A percentile compares a stretch with the other conserved stretches of the same genome.
These are phyloP conservation scores for Chesias legatella DNA, from an alignment of 2,888 invertebrate species.

Conservation along the genomic window DNA sequence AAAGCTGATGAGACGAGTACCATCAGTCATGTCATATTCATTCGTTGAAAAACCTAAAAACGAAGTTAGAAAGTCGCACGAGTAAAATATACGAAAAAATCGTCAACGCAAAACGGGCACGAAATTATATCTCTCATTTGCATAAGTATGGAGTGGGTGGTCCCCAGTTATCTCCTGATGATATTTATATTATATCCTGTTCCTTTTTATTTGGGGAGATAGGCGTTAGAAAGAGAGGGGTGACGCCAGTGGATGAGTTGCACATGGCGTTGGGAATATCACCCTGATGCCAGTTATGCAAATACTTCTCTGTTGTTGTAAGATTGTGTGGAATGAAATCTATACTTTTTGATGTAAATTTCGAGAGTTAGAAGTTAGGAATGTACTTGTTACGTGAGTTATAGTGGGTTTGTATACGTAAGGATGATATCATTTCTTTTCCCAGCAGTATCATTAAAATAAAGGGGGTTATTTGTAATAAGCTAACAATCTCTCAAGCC, in stretches of 20 bases:
- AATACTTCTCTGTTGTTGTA: constrained; percentile 14
- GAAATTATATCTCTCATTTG: constrained; percentile 35
- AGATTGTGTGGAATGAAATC: not conserved
- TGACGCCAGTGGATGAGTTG: constrained; percentile 13
- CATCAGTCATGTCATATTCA: too few relatives aligned
- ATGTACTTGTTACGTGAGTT: too few relatives aligned
- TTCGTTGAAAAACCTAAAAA: too few relatives aligned
- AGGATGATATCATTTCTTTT: too few relatives aligned
- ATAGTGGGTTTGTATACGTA: too few relatives aligned
- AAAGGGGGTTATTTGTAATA: too few relatives aligned
- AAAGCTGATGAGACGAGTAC: too few relatives aligned
- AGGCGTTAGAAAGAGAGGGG: constrained; percentile 13
- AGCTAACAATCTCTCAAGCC: too few relatives aligned
- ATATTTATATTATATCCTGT: constrained; percentile 28
- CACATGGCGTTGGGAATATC: constrained; percentile 22
- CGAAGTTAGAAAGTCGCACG: not conserved
- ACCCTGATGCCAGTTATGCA: constrained; percentile 16
- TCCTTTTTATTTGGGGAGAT: constrained; percentile 18
- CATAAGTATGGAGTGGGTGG: constrained; percentile 34
- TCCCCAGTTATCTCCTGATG: constrained; percentile 29
- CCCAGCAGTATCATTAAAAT: too few relatives aligned
- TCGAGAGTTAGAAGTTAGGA: too few relatives aligned
- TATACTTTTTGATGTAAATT: too few relatives aligned
- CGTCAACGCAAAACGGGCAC: constrained; percentile 30
- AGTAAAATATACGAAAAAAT: constrained; percentile 28